phyloP scores from a whole-genome alignment of 2,888 invertebrate genomes.

The Hymenopus coronatus region DNA sequence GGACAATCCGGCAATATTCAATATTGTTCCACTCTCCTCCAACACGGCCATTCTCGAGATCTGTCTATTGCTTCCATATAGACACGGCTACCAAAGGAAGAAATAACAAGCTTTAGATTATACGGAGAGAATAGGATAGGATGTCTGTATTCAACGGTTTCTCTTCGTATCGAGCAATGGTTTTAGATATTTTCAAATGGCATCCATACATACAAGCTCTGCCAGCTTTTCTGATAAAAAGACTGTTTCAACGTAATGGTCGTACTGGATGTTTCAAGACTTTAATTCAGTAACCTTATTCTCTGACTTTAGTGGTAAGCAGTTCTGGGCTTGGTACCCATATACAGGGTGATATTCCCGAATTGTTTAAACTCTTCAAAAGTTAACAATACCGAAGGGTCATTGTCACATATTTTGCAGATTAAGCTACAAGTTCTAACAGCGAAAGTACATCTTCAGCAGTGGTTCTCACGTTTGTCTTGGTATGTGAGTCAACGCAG shows the following conservation, averaged over 20 bases:
- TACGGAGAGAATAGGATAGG: not conserved
- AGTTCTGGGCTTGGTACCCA: too few species aligned
- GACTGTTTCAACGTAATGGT: not conserved
- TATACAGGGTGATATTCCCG: too few species aligned
- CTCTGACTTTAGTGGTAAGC: too few species aligned
- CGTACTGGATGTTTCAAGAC: not conserved
- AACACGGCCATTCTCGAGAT: not conserved
- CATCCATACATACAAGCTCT: not conserved
- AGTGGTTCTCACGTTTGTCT: too few species aligned
- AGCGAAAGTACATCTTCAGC: too few species aligned
- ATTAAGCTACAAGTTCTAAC: too few species aligned
- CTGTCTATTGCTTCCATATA: conserved; percentile 22
- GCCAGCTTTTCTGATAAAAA: not conserved
- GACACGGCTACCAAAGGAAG: conserved; percentile 5
- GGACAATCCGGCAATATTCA: conserved; percentile 19
- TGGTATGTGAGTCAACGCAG: too few species aligned
- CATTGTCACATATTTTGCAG: too few species aligned
- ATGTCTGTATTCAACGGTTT: not conserved
- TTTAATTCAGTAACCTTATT: not conserved
- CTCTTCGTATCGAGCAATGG: not conserved
- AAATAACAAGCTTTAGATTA: conserved; percentile 18
- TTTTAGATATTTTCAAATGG: not conserved
- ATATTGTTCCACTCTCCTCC: conserved; percentile 5
- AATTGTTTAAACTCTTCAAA: too few species aligned
- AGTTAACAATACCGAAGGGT: too few species aligned